Conservation (phyloP, 2,797 vertebrate genomes). For the Sparus aurata region DNA sequence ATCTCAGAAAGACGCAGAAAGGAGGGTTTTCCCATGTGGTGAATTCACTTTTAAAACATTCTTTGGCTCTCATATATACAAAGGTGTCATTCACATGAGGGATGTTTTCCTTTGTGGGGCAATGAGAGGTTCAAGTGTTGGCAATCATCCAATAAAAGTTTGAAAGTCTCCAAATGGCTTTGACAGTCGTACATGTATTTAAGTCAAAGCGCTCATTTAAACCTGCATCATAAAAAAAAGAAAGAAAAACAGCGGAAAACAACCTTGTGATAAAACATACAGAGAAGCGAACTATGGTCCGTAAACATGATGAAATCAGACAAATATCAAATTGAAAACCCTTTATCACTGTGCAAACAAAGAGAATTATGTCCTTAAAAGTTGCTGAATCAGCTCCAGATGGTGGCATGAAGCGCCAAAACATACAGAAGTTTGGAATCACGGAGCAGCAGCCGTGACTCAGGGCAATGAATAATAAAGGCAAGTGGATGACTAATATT, state of each 20-base stretch:
- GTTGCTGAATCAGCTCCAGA: constrained; percentile 68
- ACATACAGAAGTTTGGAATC: constrained; percentile 52
- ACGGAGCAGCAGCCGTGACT: constrained; percentile 28
- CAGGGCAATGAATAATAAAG: constrained; percentile 44
- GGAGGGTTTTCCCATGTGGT: constrained; percentile 3
- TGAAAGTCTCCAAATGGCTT: constrained; percentile 45
- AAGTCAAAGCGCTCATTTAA: constrained; percentile 43
- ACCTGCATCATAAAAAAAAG: constrained; percentile 38
- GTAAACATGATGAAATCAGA: constrained; percentile 48
- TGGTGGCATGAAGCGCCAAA: constrained; percentile 52
- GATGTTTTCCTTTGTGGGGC: constrained; percentile 55
- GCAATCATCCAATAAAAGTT: constrained; percentile 29
- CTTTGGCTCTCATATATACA: constrained; percentile 63
- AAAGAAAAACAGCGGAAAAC: constrained; percentile 9
- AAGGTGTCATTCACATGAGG: constrained; percentile 45
- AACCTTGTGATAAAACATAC: constrained; percentile 45
- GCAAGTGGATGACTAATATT: constrained; percentile 39
- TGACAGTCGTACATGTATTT: constrained; percentile 9
- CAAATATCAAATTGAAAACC: constrained; percentile 50
- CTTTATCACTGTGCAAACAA: constrained; percentile 46
- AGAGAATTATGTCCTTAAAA: constrained; percentile 52
- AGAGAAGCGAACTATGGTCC: constrained; percentile 36
- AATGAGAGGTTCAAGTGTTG: constrained; percentile 46
- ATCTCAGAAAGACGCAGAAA: constrained; percentile 32
- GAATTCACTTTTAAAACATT: constrained; percentile 48